Evolutionary conservation across 2,888 invertebrate genomes (phyloP).

Genomic region (Drosophila paranaensis): DNA sequence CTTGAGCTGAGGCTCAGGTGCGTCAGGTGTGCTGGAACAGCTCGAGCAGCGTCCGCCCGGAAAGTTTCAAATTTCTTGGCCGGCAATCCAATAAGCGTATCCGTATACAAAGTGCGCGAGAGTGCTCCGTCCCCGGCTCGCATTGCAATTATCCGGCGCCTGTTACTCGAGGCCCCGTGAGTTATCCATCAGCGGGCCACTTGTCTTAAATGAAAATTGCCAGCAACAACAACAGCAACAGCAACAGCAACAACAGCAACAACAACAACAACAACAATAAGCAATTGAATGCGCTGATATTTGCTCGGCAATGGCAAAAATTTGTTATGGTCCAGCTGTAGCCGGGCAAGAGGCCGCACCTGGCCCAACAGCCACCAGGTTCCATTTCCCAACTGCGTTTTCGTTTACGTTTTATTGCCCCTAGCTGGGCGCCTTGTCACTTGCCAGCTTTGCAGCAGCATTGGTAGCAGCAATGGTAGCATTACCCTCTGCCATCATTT

Average conservation of each 20-base stretch:
- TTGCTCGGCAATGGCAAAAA: slow-evolving; percentile 38
- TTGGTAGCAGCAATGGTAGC: not conserved
- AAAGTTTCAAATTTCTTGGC: slow-evolving; percentile 65
- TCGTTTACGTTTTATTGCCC: slow-evolving; percentile 32
- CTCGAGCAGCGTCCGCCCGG: slow-evolving; percentile 17
- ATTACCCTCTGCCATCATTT: slow-evolving; percentile 40
- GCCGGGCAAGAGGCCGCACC: slow-evolving; percentile 19
- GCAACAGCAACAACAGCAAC: slow-evolving; percentile 10
- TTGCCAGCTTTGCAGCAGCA: slow-evolving; percentile 6
- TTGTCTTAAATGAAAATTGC: slow-evolving; percentile 63
- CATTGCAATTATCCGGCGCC: slow-evolving; percentile 66
- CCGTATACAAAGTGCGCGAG: slow-evolving; percentile 22
- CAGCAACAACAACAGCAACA: slow-evolving; percentile 17
- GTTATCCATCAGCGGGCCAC: slow-evolving; percentile 66
- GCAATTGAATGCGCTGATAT: slow-evolving; percentile 49
- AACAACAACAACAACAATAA: slow-evolving; percentile 11
- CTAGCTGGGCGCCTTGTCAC: slow-evolving; percentile 35
- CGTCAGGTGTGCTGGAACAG: slow-evolving; percentile 26
- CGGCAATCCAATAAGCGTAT: slow-evolving; percentile 48
- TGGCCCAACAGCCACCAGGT: slow-evolving; percentile 5
- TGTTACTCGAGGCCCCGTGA: slow-evolving; percentile 43
- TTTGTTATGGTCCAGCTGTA: slow-evolving; percentile 29
- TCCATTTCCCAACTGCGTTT: slow-evolving; percentile 5
- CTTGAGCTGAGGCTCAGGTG: slow-evolving; percentile 56
- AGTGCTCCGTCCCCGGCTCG: slow-evolving; percentile 30